Conservation (phyloP, 2,797 vertebrate species). For the Pseudochaenichthys georgianus region DNA sequence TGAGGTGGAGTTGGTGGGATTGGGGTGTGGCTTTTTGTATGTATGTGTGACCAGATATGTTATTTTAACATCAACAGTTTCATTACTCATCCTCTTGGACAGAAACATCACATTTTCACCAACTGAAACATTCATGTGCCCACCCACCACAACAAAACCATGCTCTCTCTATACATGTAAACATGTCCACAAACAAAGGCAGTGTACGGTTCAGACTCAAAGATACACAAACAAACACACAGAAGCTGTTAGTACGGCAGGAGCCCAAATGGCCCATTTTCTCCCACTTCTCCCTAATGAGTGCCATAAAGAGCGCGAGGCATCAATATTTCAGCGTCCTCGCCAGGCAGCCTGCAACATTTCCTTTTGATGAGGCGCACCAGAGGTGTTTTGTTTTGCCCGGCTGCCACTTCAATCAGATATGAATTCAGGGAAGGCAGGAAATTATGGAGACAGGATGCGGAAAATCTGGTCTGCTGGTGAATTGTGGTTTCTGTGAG, state of each 20-base stretch:
- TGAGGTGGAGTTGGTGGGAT: constrained; percentile 42
- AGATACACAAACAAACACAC: constrained; percentile 54
- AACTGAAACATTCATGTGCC: neutral
- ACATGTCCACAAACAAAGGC: constrained; percentile 2
- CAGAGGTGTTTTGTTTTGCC: constrained; percentile 69
- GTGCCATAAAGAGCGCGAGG: constrained; percentile 59
- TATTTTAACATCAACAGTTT: constrained; percentile 10
- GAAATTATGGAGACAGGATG: constrained; percentile 13
- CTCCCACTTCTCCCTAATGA: constrained; percentile 73
- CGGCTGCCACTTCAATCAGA: constrained; percentile 37
- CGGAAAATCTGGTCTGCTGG: constrained; percentile 2
- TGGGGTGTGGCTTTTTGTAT: constrained; percentile 16
- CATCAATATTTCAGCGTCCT: constrained; percentile 80
- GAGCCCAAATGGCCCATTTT: constrained; percentile 69
- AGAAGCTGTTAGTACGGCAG: constrained; percentile 44
- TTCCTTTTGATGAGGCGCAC: constrained; percentile 69
- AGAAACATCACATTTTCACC: constrained; percentile 6
- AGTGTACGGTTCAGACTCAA: constrained; percentile 1
- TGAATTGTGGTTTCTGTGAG: constrained; percentile 14
- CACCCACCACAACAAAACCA: constrained; percentile 9
- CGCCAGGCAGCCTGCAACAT: constrained; percentile 45
- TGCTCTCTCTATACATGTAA: constrained; percentile 16
- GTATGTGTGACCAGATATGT: constrained; percentile 25
- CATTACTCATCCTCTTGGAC: constrained; percentile 6
- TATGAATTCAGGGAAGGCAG: constrained; percentile 22